Base-by-base conservation (phyloP, 1,140 invertebrate species). In the Drusus annulatus region DNA sequence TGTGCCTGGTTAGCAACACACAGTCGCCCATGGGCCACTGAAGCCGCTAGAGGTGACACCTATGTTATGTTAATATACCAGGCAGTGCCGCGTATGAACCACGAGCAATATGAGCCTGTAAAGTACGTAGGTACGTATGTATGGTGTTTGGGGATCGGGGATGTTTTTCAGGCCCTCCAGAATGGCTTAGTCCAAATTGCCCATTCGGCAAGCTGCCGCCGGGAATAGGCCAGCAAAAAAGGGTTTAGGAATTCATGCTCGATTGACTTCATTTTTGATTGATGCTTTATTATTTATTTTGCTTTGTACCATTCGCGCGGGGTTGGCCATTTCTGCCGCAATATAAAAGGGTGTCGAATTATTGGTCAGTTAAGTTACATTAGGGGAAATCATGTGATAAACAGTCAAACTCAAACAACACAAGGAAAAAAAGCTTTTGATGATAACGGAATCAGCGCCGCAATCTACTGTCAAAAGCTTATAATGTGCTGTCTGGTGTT, bases 1-100 rank as follows among this genome's bases (percentile, higher is more conserved):
- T 69, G n/a, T 8, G 65, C 16, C 69, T 74, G 50, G 51, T 23
- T 74, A 23, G 50, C 50, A 15, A 74, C 69, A 69, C 19, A 65
- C 21, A 25, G 65, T 23, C 65, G 51, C 19, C 6, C 23, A 74
- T 25, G 21, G 52, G 51, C 25, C 17, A 21, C 21, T 74, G 21
- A 15, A 56, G 50, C 10, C 50, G 51, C 4, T 52, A 52, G 69
- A 28, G 50, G 68, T 65, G 31, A 71, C 21, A 74, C 23, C 19
- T 56, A 74, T 28, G 23, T 54, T 65, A 65, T 65, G 19, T 36
- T 65, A 16, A 31, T 31, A 65, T 10, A 56, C 1, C n/a, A n/a
- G 54, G 10, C n/a, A 56, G 54, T 5, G 5, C 25, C 25, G 25
- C 25, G 25, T 28, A 28, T 28, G 25, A 21, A 10, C 54, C 5